Base-by-base conservation (phyloP, 2,797 vertebrate species). In the Lophius americanus region DNA sequence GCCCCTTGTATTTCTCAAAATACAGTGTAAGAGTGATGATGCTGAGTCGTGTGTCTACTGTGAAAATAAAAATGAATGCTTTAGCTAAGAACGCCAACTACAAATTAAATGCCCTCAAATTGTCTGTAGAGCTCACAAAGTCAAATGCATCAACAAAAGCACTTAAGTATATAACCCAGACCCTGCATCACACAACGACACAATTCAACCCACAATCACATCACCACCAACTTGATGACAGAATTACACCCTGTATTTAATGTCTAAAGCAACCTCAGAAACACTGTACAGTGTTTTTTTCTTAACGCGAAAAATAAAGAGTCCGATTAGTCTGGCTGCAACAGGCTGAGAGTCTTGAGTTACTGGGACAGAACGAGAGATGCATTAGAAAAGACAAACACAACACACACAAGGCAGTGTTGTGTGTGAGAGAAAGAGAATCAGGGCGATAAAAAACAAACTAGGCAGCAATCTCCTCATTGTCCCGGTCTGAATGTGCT, bases 401-500 rank as follows among this genome's bases (percentile, higher is more conserved):
- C 81, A 81, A 80, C 44, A 60, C 69, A 80, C 73, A 84, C 65
- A 56, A 77, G 79, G 55, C 9, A 46, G 60, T 7, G 37, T 38
- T 38, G 37, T 38, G 4, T 38, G 68, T 49, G 54, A 57, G 46
- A 49, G 51, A 61, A 36, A 73, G 66, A 57, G 50, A 61, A 6
- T 57, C 68, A 43, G 68, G 67, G 80, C 63, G 80, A 82, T 67
- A 60, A 69, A 83, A 83, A 76, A 83, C 64, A 74, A 70, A 61
- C 72, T 64, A 32, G 76, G 73, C 85, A 58, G 72, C 73, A 77
- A 86, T 81, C 77, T 82, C 70, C 69, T 87, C 80, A 89, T 93
- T 93, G 89, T 93, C 68, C 55, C 6, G 38, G 66, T 14, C 76
- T 91, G 79, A 93, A 92, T 92, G 87, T 78, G 86, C 85, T 89